Evolutionary conservation across 2,888 invertebrate genomes (phyloP).

Genomic region (Cepaea hortensis): DNA sequence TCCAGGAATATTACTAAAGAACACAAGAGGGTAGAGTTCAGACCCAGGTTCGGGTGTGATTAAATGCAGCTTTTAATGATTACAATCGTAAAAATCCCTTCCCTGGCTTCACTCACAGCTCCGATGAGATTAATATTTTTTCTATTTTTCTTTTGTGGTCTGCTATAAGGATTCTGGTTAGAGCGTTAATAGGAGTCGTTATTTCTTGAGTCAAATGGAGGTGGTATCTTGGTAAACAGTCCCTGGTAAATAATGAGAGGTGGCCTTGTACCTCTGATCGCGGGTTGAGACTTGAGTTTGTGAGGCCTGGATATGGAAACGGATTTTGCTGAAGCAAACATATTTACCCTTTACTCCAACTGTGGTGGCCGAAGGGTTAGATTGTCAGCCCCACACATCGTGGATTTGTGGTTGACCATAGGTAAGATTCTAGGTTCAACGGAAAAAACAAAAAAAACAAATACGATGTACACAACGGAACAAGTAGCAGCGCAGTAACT

Average conservation of each 20-base stretch:
- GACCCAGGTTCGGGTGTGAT: constrained; percentile 19
- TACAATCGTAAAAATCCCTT: constrained; percentile 35
- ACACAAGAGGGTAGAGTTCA: constrained; percentile 14
- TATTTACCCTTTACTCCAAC: too few species aligned
- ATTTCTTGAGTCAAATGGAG: constrained; percentile 3
- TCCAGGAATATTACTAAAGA: constrained; percentile 15
- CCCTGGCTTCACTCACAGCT: constrained; percentile 9
- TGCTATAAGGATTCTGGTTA: neutral
- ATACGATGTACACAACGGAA: too few species aligned
- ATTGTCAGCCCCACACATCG: too few species aligned
- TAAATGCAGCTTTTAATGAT: constrained; percentile 37
- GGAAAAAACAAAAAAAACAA: too few species aligned
- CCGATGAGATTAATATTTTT: constrained; percentile 5
- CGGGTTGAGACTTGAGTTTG: too few species aligned
- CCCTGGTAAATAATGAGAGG: neutral
- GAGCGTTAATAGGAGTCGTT: constrained; percentile 15
- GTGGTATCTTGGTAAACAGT: constrained; percentile 17
- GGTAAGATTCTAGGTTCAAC: too few species aligned
- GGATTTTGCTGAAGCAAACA: too few species aligned
- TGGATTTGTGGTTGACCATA: too few species aligned
- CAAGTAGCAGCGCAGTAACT: too few species aligned
- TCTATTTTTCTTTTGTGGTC: neutral
- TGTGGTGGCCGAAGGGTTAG: too few species aligned
- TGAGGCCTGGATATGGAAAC: too few species aligned
- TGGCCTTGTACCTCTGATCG: neutral